Conservation (phyloP, 2,113 vertebrate species). For the Ceuthmochares aereus region DNA sequence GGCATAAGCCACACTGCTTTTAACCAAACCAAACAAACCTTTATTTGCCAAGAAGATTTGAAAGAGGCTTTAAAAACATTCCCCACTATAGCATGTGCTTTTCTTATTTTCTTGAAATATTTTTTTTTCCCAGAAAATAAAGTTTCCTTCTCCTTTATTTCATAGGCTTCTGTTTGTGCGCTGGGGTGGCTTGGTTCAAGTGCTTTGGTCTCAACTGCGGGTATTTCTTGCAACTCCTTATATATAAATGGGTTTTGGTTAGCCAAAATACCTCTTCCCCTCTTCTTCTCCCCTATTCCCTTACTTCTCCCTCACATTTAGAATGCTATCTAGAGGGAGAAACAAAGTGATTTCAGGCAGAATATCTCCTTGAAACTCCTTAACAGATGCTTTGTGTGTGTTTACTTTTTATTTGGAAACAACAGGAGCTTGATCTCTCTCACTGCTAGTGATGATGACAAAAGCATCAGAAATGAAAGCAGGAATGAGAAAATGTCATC, state of each 20-base stretch:
- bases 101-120: conserved; percentile 21
- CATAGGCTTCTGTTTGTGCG: background rate
- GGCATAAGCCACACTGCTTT: conserved; percentile 33
- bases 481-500: conserved; percentile 44
- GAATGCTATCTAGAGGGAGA: background rate
- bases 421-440: background rate
- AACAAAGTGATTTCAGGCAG: background rate
- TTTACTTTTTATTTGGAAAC: background rate
- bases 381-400: background rate
- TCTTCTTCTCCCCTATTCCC: background rate
- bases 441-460: background rate
- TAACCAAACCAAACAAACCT: conserved; percentile 57
- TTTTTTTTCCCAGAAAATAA: conserved; percentile 10
- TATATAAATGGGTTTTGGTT: background rate
- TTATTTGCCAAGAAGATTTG: conserved; percentile 53
- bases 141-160: background rate
- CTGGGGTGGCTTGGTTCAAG: background rate
- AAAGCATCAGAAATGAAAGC: conserved; percentile 14
- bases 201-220: background rate
- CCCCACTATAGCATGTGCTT: background rate
- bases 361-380: background rate
- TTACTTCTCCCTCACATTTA: background rate
- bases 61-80: conserved; percentile 38
- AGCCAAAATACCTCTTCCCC: background rate
- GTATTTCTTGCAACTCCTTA: background rate